Base-by-base conservation (phyloP, 2,888 invertebrate genomes). In the Hirtodrosophila histrioides region DNA sequence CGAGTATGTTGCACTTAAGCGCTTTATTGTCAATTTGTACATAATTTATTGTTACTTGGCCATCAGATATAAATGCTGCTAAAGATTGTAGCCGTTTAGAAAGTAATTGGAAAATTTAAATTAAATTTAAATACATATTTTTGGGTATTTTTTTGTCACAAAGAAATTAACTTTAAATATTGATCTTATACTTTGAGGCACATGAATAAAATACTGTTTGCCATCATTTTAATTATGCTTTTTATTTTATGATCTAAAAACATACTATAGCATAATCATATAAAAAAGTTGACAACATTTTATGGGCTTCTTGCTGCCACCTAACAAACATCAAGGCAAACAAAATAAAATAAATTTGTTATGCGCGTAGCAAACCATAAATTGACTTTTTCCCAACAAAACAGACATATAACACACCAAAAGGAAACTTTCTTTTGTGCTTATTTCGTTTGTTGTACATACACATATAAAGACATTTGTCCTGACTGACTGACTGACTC, bases 351-450 rank as follows among this genome's bases (percentile, higher is more conserved):
- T 65, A 43, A 79, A 79, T 31, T 31, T 31, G 74, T 83, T 83
- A 83, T 86, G 83, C 71, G 73, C 69, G 71, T 43, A 49, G 56
- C 69, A 76, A 72, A 63, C 74, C 86, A 79, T 79, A 86, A 83
- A 83, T 79, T 86, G 67, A 79, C 74, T 86, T 82, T 63, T 53
- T 56, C 41, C 40, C 44, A 60, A 49, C 58, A 61, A 67, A 17
- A 69, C 50, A 55, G 58, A 61, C 45, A 69, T 66, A 53, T 44
- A 64, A 62, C 43, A 63, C 70, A 46, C n/a, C 31, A 31, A 54
- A 54, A 36, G 27, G 23, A 69, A 71, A 76, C 67, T 56, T 83
- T 83, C n/a, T 66, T 11, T 53, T 44, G 39, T 62, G 49, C 24
- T 44, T 50, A 35, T 63, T 44, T 5, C 4, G 31, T 31, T 31